Base-by-base conservation (phyloP, 2,888 invertebrate species). In the Steinernema scapterisci region DNA sequence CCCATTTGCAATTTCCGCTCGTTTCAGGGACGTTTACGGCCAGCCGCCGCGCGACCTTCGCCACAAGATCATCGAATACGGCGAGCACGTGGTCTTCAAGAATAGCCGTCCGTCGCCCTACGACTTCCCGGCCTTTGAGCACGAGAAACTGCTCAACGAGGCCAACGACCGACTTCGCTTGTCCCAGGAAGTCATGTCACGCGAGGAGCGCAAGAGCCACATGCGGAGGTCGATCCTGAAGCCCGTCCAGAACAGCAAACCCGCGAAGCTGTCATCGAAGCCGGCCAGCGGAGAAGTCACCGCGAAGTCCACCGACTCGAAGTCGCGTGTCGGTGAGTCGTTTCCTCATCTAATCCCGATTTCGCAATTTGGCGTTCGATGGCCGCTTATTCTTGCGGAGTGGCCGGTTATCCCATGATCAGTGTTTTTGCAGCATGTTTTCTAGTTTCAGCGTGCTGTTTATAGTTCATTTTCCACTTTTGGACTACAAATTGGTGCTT, bases 81-180 rank as follows among this genome's bases (percentile, higher is more conserved):
- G 71, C 19, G 74, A 75, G 27, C 54, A 70, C 71, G 70, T 63
- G 9, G 48, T 74, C 54, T 27, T 52, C 52, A 25, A 76, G 48
- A 45, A 19, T 38, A 75, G 70, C 25, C 76, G 76, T 5, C 74
- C 76, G 5, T 76, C 76, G 51, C 76, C 76, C 27, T 76, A 75
- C 56, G 76, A 76, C 45, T 76, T 76, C 43, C 76, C 76, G 23
- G 76, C 76, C 11, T 76, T 76, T 31, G 76, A 76, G 25, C 71
- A 63, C 38, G 63, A 63, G 19, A 63, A 63, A 25, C 63, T 63
- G 6, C 31, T 63, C 25, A 63, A 63, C 63, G 63, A 63, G 31
- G 63, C 63, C 27, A 63, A 63, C 63, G 31, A 63, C 25, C 54
- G 54, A 6, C 27, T 63, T 13, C 63, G 63, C 9, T 27, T 63